A percentile compares a stretch with the other conserved stretches of the same genome.
Evolutionary conservation across 2,888 invertebrate genomes (phyloP).

Genomic region (Mycalesis mineus): DNA sequence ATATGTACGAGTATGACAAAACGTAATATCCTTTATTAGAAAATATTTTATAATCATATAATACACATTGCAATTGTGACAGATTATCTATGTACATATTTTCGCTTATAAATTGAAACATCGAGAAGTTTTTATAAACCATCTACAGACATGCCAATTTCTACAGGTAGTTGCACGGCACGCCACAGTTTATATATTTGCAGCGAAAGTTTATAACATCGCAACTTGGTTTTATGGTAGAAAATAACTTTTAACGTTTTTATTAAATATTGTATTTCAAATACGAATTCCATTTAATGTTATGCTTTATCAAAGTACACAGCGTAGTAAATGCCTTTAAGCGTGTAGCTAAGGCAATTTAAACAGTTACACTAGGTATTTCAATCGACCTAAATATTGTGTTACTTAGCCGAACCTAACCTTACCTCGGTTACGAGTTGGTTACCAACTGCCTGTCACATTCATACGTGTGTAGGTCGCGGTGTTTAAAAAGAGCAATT

Average conservation of each 20-base stretch:
- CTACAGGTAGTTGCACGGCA: background rate
- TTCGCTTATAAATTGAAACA: background rate
- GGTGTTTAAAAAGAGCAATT: background rate
- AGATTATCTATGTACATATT: too few species aligned
- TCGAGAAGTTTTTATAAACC: background rate
- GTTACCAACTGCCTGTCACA: slow-evolving; percentile 24
- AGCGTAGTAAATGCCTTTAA: slow-evolving; percentile 37
- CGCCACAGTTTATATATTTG: background rate
- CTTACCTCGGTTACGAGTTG: slow-evolving; percentile 19
- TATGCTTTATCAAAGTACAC: slow-evolving; percentile 37
- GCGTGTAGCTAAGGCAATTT: slow-evolving; percentile 46
- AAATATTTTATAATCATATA: too few species aligned
- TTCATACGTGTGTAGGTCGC: slow-evolving; percentile 13
- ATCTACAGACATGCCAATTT: background rate
- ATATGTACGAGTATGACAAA: slow-evolving; percentile 1
- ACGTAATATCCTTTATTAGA: too few species aligned
- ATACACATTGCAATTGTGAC: too few species aligned
- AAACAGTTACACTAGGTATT: slow-evolving; percentile 41
- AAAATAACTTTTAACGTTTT: too few species aligned
- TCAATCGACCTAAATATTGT: slow-evolving; percentile 43
- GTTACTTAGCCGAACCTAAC: slow-evolving; percentile 31
- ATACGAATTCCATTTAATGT: background rate
- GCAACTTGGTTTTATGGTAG: too few species aligned
- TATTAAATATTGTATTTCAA: slow-evolving; percentile 13
- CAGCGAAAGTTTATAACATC: too few species aligned